A percentile compares a stretch with the other conserved stretches of the same genome.
phyloP scores from a whole-genome alignment of 1,140 invertebrate genomes.

The Epicauta chinensis region DNA sequence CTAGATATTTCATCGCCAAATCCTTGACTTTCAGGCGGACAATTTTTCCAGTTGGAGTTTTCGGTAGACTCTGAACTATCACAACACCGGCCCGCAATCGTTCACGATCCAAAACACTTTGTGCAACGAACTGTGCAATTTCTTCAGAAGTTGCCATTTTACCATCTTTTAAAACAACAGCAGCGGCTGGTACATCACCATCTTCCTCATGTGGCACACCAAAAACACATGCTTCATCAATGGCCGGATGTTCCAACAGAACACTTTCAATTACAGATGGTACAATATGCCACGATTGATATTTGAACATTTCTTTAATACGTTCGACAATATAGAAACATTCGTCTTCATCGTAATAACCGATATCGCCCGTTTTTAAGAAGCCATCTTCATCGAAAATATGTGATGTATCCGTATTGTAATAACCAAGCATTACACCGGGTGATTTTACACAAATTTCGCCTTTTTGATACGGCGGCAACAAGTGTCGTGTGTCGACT shows the following conservation, averaged over 20 bases:
- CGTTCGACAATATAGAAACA: constrained; percentile 60
- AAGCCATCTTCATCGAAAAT: constrained; percentile 55
- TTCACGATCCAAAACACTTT: constrained; percentile 1
- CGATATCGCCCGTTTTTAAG: constrained; percentile 62
- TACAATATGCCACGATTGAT: constrained; percentile 48
- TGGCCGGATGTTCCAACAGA: constrained; percentile 51
- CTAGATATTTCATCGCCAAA: too few relatives aligned
- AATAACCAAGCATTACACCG: constrained; percentile 49
- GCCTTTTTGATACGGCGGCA: constrained; percentile 46
- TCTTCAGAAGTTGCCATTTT: background rate
- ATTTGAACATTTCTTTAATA: constrained; percentile 69
- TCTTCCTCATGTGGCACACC: constrained; percentile 2
- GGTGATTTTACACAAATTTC: constrained; percentile 50
- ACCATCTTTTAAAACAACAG: constrained; percentile 2
- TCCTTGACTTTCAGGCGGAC: background rate
- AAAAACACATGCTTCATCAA: constrained; percentile 35
- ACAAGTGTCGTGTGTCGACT: constrained; percentile 39
- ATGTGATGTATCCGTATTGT: constrained; percentile 54
- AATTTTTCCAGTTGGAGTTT: constrained; percentile 8
- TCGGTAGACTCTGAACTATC: constrained; percentile 4
- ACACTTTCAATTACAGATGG: constrained; percentile 56
- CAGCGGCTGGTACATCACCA: constrained; percentile 2
- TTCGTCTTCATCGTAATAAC: constrained; percentile 57
- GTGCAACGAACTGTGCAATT: constrained; percentile 5
- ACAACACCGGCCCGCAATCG: constrained; percentile 4